These are phyloP conservation scores for Melanaphis sacchari DNA, from an alignment of 1,140 invertebrate species.

Conservation along the genomic window DNA sequence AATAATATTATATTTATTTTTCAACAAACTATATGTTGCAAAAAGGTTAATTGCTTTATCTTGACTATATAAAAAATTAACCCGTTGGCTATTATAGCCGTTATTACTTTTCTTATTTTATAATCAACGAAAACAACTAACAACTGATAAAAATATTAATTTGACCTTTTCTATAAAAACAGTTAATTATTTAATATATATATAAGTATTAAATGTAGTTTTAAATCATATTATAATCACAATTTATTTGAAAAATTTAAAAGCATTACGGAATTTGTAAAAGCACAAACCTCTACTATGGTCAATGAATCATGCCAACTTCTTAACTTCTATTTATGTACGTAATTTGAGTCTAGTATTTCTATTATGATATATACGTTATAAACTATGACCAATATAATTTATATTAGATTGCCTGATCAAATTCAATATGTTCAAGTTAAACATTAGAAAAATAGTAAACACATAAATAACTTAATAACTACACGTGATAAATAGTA, in stretches of 20 bases:
- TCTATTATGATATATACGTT: neutral
- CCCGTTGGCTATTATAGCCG: neutral
- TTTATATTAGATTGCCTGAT: neutral
- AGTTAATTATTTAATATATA: no score
- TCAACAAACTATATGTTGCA: neutral
- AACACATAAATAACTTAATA: no score
- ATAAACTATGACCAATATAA: neutral
- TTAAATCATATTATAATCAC: neutral
- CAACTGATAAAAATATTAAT: neutral
- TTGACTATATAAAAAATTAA: neutral
- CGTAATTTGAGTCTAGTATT: neutral
- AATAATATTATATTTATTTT: neutral
- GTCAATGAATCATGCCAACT: neutral
- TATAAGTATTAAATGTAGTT: neutral
- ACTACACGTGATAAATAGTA: neutral
- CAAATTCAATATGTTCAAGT: neutral
- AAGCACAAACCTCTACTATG: neutral
- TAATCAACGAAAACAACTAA: neutral
- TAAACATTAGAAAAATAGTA: neutral
- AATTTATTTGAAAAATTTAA: neutral
- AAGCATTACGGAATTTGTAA: neutral
- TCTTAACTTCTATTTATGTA: neutral
- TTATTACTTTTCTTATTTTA: neutral
- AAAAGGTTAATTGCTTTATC: neutral
- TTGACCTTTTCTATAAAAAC: neutral